Conservation (phyloP, 2,113 vertebrate species). For the Platichthys flesus region DNA sequence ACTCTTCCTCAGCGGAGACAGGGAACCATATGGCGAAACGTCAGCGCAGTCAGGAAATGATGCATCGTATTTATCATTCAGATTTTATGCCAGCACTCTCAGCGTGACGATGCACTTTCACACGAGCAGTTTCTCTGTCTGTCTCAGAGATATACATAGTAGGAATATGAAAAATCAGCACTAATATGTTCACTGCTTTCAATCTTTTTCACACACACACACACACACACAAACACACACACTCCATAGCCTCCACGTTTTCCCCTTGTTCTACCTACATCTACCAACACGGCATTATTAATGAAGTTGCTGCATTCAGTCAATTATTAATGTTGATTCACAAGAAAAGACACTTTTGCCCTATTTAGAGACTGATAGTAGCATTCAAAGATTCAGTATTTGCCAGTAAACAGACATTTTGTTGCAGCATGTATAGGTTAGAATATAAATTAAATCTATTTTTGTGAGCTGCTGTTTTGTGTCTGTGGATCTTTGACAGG, state of each 20-base stretch:
- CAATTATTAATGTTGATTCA: not conserved
- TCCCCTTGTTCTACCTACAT: no score
- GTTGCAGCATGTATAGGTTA: no score
- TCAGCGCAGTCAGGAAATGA: slow-evolving; percentile 17
- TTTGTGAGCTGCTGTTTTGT: no score
- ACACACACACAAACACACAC: no score
- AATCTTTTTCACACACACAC: no score
- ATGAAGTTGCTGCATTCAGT: not conserved
- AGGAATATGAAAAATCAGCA: not conserved
- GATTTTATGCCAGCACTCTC: slow-evolving; percentile 9
- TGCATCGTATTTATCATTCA: slow-evolving; percentile 30
- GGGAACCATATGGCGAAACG: slow-evolving; percentile 34
- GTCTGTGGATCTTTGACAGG: no score
- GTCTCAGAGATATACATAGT: not conserved
- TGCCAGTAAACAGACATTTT: no score
- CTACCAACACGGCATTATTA: not conserved
- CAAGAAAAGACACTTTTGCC: not conserved
- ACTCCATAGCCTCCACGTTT: no score
- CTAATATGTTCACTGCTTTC: no score
- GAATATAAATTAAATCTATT: no score
- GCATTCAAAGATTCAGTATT: no score
- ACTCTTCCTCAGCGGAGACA: slow-evolving; percentile 10
- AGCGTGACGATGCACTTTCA: slow-evolving; percentile 13
- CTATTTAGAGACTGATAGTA: no score
- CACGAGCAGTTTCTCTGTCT: not conserved